Conservation (phyloP, 2,113 vertebrate genomes). For the Nanger granti region DNA sequence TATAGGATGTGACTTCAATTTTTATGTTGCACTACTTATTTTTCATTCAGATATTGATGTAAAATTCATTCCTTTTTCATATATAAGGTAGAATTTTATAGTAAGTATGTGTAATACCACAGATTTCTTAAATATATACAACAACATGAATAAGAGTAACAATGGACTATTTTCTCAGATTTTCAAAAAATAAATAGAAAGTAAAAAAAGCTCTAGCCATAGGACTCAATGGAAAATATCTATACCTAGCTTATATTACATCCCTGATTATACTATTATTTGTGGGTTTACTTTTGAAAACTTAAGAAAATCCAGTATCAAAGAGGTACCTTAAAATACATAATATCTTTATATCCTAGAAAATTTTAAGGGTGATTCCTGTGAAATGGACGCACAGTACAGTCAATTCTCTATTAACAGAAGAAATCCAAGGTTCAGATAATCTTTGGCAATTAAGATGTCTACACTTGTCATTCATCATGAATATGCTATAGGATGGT, state of each 20-base stretch:
- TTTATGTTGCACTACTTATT: background rate
- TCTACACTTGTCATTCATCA: background rate
- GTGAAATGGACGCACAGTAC: background rate
- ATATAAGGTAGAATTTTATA: background rate
- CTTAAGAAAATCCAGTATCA: background rate
- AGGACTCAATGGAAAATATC: background rate
- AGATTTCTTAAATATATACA: background rate
- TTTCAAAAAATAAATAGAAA: background rate
- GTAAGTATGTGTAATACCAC: background rate
- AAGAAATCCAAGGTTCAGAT: background rate
- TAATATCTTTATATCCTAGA: background rate
- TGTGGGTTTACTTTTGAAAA: background rate
- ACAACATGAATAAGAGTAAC: background rate
- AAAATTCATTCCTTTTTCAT: conserved; percentile 26
- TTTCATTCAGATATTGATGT: background rate
- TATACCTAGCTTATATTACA: background rate
- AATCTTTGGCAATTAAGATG: background rate
- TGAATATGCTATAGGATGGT: background rate
- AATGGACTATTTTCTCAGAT: background rate
- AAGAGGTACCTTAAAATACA: background rate
- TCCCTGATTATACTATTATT: background rate
- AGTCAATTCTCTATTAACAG: background rate
- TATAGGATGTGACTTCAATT: background rate
- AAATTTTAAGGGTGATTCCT: background rate
- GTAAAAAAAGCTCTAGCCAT: background rate